Evolutionary conservation across 1,140 invertebrate species (phyloP), one percentile per base, ranked within the genome.

Genomic region (Ylistrum balloti): DNA sequence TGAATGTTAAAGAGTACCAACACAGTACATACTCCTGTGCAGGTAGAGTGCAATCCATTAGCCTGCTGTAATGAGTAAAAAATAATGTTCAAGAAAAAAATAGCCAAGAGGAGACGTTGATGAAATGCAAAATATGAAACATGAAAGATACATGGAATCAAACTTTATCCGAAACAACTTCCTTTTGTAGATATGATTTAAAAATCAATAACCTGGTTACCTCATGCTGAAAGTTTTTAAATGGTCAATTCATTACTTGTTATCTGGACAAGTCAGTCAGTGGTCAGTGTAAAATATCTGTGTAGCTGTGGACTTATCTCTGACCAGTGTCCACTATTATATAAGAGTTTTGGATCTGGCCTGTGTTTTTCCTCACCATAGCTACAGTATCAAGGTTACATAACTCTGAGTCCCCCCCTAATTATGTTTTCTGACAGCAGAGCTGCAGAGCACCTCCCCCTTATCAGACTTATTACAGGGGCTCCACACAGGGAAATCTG

Each of bases 201-300:
- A 28, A 74, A 74, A 74, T 74, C 56, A 74, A 74, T 74, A 74
- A 74, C n/a, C n/a, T 3, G n/a, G 28, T 74, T 74, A n/a, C 56
- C 56, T 28, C 56, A 74, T 74, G 56, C 56, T 74, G n/a, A 74
- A 74, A 74, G 56, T 74, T 74, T 74, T 74, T 74, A 74, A 74
- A 74, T 74, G 56, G 56, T 74, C 56, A 74, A 74, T 74, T 74
- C 56, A 74, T 74, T 28, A 74, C n/a, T 74, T 74, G 56, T 74
- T 74, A 74, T 74, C 56, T 74, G 5, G 22, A 74, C 20, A 28
- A n/a, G 56, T 74, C 56, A 74, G 56, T 74, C 11, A 28, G n/a
- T 74, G 56, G 56, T 74, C 56, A 74, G 56, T 74, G n/a, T 74
- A 74, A 74, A 74, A 74, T 74, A 74, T 74, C 56, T 74, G 56